Percentiles rank a stretch among this genome's conserved stretches.
phyloP scores from a whole-genome alignment of 2,888 invertebrate species.

The Himalopsyche anomala region DNA sequence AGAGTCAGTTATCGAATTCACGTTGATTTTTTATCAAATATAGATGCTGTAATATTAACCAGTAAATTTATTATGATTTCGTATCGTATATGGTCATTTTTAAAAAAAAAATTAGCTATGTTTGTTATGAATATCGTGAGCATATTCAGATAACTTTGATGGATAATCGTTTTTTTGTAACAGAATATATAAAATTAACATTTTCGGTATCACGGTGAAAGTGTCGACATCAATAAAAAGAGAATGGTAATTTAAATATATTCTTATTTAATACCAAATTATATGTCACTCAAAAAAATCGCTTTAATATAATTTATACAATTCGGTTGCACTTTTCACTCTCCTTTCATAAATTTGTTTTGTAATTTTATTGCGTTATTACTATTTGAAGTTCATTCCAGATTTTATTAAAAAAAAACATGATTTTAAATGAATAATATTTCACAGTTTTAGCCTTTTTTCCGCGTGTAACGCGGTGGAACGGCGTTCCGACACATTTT shows the following conservation, averaged over 20 bases:
- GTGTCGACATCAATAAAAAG: conserved; percentile 4
- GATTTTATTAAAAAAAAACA: not conserved
- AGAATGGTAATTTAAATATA: not conserved
- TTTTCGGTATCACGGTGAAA: not conserved
- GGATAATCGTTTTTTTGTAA: not conserved
- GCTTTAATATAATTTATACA: not conserved
- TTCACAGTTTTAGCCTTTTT: not conserved
- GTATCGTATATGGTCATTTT: no score
- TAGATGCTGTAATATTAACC: no score
- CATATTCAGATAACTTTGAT: not conserved
- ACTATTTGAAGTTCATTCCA: no score
- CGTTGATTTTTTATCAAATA: no score
- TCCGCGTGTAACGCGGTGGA: no score
- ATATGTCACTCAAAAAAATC: not conserved
- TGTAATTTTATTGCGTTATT: not conserved
- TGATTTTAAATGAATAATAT: not conserved
- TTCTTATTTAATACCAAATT: not conserved
- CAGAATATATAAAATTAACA: not conserved
- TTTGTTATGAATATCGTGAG: no score
- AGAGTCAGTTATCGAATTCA: no score
- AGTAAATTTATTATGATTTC: no score
- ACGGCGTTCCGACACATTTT: no score
- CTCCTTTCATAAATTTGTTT: not conserved
- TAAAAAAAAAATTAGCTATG: no score
- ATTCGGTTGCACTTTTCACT: not conserved